These are phyloP conservation scores for Malthinus flaveolus DNA, from an alignment of 2,888 invertebrate species.

Conservation along the genomic window DNA sequence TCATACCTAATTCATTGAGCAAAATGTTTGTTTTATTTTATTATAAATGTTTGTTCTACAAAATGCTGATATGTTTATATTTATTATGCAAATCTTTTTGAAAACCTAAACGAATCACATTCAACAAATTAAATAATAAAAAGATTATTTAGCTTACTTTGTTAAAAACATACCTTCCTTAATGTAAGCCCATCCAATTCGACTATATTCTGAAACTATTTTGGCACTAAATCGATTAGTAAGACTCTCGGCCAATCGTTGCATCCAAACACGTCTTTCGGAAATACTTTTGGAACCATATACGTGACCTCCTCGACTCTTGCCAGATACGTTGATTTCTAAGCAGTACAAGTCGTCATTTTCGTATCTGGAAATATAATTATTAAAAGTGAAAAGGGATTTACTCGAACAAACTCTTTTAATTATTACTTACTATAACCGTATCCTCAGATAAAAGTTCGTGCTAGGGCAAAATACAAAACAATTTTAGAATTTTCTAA, in stretches of 20 bases:
- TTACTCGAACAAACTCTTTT: slow-evolving; percentile 4
- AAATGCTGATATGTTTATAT: too few relatives aligned
- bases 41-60: too few relatives aligned
- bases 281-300: slow-evolving; percentile 61
- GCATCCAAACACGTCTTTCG: slow-evolving; percentile 73
- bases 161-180: slow-evolving; percentile 57
- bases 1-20: too few relatives aligned
- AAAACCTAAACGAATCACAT: too few relatives aligned
- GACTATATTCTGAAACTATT: slow-evolving; percentile 70
- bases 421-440: too few relatives aligned
- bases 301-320: slow-evolving; percentile 58
- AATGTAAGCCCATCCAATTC: slow-evolving; percentile 84
- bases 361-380: slow-evolving; percentile 48
- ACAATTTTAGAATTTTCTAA: slow-evolving; percentile 8
- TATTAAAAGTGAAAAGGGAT: not conserved
- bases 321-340: slow-evolving; percentile 60
- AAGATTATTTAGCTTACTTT: too few relatives aligned
- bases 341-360: slow-evolving; percentile 67
- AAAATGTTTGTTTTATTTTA: too few relatives aligned
- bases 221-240: slow-evolving; percentile 69
- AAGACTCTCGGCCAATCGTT: slow-evolving; percentile 74
- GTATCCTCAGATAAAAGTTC: too few relatives aligned
- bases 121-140: too few relatives aligned
- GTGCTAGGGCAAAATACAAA: too few relatives aligned
- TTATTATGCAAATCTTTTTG: too few relatives aligned